These are phyloP conservation scores for Chiloscyllium plagiosum DNA, from an alignment of 2,113 vertebrate genomes.

Conservation along the genomic window DNA sequence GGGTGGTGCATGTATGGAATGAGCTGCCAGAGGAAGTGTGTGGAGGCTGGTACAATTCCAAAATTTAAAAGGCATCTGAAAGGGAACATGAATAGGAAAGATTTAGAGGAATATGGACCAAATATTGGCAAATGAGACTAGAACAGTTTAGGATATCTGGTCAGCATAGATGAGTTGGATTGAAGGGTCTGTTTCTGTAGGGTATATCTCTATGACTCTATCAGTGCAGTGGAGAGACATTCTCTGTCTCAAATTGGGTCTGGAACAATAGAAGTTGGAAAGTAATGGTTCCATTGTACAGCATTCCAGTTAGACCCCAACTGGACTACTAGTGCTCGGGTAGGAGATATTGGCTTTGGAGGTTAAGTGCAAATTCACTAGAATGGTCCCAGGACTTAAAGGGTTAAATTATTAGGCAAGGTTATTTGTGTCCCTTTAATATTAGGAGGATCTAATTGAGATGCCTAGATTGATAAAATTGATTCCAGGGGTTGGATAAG, in stretches of 20 bases:
- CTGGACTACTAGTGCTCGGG: background rate
- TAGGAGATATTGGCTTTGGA: background rate
- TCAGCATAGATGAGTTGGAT: too few species aligned
- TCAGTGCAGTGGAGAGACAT: background rate
- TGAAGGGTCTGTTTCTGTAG: too few species aligned
- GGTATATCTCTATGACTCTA: too few species aligned
- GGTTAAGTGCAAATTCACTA: background rate
- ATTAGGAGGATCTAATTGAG: background rate
- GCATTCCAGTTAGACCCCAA: background rate
- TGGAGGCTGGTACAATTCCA: too few species aligned
- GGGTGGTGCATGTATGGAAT: too few species aligned
- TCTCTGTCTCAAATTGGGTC: background rate
- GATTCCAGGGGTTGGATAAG: background rate
- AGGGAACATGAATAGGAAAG: too few species aligned
- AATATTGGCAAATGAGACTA: too few species aligned
- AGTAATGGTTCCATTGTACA: background rate
- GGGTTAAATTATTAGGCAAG: background rate
- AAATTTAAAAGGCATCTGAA: too few species aligned
- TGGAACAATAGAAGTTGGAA: background rate
- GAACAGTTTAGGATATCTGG: too few species aligned
- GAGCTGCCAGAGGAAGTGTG: too few species aligned
- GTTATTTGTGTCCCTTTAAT: background rate
- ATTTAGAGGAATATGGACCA: too few species aligned
- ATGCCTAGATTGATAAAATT: background rate
- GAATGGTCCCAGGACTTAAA: background rate